Conservation (phyloP, 1,140 invertebrate genomes). For the Probaryconus sp. region DNA sequence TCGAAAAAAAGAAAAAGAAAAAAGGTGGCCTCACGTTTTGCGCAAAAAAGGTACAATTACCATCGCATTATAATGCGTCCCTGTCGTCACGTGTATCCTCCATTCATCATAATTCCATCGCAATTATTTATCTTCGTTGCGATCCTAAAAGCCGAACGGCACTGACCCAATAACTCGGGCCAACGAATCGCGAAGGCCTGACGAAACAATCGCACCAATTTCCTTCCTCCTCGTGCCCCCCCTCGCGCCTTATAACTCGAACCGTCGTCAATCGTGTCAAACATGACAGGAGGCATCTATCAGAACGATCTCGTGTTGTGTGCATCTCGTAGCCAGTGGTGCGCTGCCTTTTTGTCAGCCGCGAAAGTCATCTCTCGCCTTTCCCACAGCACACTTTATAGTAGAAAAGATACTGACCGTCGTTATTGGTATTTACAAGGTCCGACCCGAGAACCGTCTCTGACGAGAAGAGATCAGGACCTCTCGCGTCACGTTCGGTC, state of each 20-base stretch:
- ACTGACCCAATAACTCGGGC: slow-evolving; percentile 41
- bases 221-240: neutral
- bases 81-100: slow-evolving; percentile 23
- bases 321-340: slow-evolving; percentile 21
- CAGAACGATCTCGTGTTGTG: slow-evolving; percentile 31
- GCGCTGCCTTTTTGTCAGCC: slow-evolving; percentile 39
- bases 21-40: slow-evolving; percentile 19
- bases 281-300: slow-evolving; percentile 37
- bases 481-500: slow-evolving; percentile 47
- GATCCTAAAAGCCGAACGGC: slow-evolving; percentile 10
- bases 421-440: slow-evolving; percentile 59
- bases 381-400: slow-evolving; percentile 62
- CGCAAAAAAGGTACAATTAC: slow-evolving; percentile 18
- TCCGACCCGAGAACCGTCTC: slow-evolving; percentile 29
- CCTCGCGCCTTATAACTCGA: slow-evolving; percentile 1
- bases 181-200: slow-evolving; percentile 1
- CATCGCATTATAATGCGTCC: neutral
- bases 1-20: slow-evolving; percentile 1
- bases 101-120: slow-evolving; percentile 34
- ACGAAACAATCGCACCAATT: slow-evolving; percentile 30
- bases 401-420: slow-evolving; percentile 52
- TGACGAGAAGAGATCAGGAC: slow-evolving; percentile 54
- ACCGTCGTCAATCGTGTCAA: slow-evolving; percentile 43
- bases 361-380: slow-evolving; percentile 58
- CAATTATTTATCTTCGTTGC: slow-evolving; percentile 32